Conservation (phyloP, 1,140 invertebrate genomes). For the Hypothenemus hampei region DNA sequence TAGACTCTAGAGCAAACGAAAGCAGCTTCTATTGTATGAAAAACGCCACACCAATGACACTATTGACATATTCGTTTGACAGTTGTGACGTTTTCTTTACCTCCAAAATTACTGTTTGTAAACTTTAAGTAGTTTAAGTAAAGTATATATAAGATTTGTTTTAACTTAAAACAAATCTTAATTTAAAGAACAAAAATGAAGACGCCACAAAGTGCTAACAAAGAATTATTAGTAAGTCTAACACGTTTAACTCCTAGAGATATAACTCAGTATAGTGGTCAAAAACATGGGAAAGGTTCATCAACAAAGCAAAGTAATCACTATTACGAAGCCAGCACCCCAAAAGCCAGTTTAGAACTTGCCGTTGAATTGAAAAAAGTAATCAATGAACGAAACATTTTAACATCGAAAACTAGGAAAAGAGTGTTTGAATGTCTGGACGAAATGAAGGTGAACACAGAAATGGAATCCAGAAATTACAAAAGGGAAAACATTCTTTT, state of each 20-base stretch:
- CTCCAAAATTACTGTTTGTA: too few species aligned
- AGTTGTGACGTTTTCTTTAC: too few species aligned
- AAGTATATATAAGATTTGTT: too few species aligned
- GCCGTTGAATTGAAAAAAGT: conserved; percentile 56
- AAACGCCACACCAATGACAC: too few species aligned
- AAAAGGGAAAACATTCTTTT: conserved; percentile 54
- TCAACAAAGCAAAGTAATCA: not conserved
- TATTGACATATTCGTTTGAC: too few species aligned
- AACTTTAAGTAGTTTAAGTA: too few species aligned
- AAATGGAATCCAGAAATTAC: conserved; percentile 46
- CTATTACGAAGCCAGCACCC: conserved; percentile 29
- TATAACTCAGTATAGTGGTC: not conserved
- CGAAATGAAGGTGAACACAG: conserved; percentile 46
- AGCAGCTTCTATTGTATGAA: too few species aligned
- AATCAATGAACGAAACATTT: conserved; percentile 57
- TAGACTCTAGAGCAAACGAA: too few species aligned
- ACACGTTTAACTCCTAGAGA: conserved; percentile 17
- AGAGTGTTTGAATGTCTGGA: conserved; percentile 53
- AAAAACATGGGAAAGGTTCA: not conserved
- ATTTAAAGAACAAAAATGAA: too few species aligned
- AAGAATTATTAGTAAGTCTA: conserved; percentile 9
- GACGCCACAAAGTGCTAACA: too few species aligned
- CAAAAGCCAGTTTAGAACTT: conserved; percentile 50
- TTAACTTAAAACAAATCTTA: too few species aligned
- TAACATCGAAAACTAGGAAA: conserved; percentile 56